Conservation (phyloP, 1,140 invertebrate genomes). For the Trialeurodes vaporariorum region DNA sequence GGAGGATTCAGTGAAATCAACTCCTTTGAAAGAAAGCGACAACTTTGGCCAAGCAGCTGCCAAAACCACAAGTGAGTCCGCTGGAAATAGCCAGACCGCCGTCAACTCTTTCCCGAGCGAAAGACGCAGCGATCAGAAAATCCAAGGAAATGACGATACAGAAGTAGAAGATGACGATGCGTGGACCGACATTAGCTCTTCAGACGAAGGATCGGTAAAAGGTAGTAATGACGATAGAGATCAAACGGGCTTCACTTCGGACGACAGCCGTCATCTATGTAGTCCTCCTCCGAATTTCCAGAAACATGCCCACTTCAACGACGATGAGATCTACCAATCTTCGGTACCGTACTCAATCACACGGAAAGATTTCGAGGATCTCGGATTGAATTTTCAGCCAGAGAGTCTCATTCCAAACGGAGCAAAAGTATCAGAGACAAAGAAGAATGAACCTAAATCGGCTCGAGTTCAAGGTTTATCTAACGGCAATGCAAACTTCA, state of each 20-base stretch:
- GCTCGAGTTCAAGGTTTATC: neutral
- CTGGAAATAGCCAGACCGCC: no score
- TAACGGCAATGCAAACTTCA: neutral
- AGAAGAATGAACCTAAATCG: neutral
- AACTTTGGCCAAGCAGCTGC: neutral
- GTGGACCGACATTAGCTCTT: conserved; percentile 7
- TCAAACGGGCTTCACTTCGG: conserved; percentile 13
- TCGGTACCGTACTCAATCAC: neutral
- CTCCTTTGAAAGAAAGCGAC: conserved; percentile 33
- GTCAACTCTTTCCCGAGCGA: no score
- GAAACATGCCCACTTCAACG: neutral
- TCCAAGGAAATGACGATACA: conserved; percentile 19
- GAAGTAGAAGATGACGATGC: conserved; percentile 12
- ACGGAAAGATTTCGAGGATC: conserved; percentile 29
- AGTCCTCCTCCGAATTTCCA: neutral
- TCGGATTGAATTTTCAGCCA: conserved; percentile 13
- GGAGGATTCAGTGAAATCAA: conserved; percentile 35
- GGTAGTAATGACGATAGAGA: conserved; percentile 19
- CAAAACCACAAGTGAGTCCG: no score
- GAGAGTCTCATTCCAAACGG: neutral
- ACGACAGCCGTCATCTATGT: neutral
- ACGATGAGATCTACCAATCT: neutral
- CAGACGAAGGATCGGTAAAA: no score
- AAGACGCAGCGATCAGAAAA: no score
- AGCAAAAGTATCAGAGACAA: neutral